phyloP scores from a whole-genome alignment of 1,140 invertebrate genomes.

The Dolichoris vasculosae region DNA sequence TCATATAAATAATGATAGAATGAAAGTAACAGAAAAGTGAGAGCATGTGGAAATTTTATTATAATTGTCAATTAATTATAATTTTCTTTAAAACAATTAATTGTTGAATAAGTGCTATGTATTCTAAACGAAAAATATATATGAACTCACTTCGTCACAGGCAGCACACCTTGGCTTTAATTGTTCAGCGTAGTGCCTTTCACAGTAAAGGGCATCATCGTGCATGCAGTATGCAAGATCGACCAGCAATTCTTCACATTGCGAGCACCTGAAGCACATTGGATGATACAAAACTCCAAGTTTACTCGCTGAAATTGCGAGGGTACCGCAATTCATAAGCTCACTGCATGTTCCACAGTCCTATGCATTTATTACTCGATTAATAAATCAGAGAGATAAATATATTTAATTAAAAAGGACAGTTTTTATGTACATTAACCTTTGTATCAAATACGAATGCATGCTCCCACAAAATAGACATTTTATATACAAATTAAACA shows the following conservation, averaged over 20 bases:
- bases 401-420: neutral
- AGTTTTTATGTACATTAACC: no score
- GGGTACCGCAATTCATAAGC: slow-evolving; percentile 77
- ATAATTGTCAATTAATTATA: no score
- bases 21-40: no score
- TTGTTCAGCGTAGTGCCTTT: slow-evolving; percentile 94
- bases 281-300: slow-evolving; percentile 88
- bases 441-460: no score
- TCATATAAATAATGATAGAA: no score
- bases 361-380: slow-evolving; percentile 57
- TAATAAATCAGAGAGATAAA: neutral
- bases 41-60: no score
- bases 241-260: slow-evolving; percentile 90
- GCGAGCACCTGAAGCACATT: slow-evolving; percentile 88
- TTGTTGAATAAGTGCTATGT: no score
- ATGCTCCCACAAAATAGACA: no score
- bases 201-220: slow-evolving; percentile 90
- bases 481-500: no score
- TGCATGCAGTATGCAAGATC: slow-evolving; percentile 94
- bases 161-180: slow-evolving; percentile 93
- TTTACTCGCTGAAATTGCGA: slow-evolving; percentile 84
- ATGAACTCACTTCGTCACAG: slow-evolving; percentile 92
- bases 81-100: no score
- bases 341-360: slow-evolving; percentile 81
- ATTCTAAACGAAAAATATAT: no score